phyloP scores from a whole-genome alignment of 2,797 vertebrate genomes.

The Poeciliopsis paucimaculata region DNA sequence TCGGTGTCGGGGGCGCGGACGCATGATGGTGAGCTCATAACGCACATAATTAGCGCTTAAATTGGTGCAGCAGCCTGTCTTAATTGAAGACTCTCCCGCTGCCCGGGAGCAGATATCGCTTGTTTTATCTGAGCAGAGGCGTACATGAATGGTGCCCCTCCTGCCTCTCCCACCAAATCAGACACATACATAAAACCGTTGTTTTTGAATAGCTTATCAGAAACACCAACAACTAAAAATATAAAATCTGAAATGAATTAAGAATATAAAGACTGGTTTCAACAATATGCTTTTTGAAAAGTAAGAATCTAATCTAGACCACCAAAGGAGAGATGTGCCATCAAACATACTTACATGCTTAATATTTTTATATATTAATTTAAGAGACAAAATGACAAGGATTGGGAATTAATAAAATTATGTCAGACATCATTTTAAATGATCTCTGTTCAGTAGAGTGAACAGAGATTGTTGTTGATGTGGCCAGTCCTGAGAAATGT shows the following conservation, averaged over 20 bases:
- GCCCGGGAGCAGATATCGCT: constrained; percentile 86
- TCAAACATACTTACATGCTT: not conserved
- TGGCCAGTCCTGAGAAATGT: not conserved
- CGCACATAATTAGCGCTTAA: constrained; percentile 97
- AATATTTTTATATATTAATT: not conserved
- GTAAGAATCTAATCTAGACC: not conserved
- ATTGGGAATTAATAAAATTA: not conserved
- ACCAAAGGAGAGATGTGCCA: not conserved
- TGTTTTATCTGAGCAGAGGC: not conserved
- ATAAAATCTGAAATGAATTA: not conserved
- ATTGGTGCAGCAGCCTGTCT: constrained; percentile 95
- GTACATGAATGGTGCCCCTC: not conserved
- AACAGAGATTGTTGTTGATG: too few species aligned
- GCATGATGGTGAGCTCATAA: constrained; percentile 93
- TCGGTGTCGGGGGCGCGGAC: constrained; percentile 92
- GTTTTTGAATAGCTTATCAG: not conserved
- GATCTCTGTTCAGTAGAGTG: too few species aligned
- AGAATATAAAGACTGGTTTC: not conserved
- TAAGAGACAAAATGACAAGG: not conserved
- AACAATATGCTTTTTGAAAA: not conserved
- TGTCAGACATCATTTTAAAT: not conserved
- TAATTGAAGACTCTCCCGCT: constrained; percentile 95
- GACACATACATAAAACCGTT: not conserved
- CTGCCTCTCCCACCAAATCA: not conserved
- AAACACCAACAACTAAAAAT: not conserved